Conservation (phyloP, 1,140 invertebrate genomes). For the Drosophila bifasciata region DNA sequence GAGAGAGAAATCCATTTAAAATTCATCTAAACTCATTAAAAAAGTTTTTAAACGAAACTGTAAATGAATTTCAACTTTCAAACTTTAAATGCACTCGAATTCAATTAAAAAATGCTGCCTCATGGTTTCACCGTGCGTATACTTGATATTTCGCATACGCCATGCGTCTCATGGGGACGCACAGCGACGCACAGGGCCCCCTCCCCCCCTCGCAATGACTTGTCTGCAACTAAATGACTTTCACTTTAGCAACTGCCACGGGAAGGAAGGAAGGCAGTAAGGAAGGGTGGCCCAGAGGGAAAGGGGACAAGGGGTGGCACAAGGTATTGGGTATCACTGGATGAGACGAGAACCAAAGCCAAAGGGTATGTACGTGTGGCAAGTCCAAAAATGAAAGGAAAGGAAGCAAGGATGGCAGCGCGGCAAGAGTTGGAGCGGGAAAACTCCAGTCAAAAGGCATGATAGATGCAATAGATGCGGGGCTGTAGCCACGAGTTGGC, state of each 20-base stretch:
- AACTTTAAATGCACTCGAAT: slow-evolving; percentile 71
- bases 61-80: slow-evolving; percentile 75
- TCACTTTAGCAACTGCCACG: slow-evolving; percentile 54
- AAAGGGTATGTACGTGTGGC: slow-evolving; percentile 15
- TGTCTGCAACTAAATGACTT: slow-evolving; percentile 69
- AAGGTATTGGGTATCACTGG: not conserved
- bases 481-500: slow-evolving; percentile 40
- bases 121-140: slow-evolving; percentile 58
- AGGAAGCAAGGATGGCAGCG: slow-evolving; percentile 16
- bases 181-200: slow-evolving; percentile 1
- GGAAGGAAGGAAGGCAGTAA: too few relatives aligned
- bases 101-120: slow-evolving; percentile 72
- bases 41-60: slow-evolving; percentile 61
- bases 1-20: slow-evolving; percentile 53
- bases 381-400: slow-evolving; percentile 16
- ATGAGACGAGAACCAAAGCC: not conserved
- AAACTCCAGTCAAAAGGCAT: slow-evolving; percentile 54
- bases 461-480: too few relatives aligned
- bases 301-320: slow-evolving; percentile 13
- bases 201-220: slow-evolving; percentile 55
- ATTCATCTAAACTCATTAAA: slow-evolving; percentile 76
- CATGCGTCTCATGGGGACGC: slow-evolving; percentile 39
- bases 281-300: not conserved
- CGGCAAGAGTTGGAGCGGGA: not conserved
- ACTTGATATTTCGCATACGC: slow-evolving; percentile 76